Evolutionary conservation across 2,888 invertebrate genomes (phyloP), one percentile per base, ranked within the genome.

Genomic region (Cistogaster globosa): DNA sequence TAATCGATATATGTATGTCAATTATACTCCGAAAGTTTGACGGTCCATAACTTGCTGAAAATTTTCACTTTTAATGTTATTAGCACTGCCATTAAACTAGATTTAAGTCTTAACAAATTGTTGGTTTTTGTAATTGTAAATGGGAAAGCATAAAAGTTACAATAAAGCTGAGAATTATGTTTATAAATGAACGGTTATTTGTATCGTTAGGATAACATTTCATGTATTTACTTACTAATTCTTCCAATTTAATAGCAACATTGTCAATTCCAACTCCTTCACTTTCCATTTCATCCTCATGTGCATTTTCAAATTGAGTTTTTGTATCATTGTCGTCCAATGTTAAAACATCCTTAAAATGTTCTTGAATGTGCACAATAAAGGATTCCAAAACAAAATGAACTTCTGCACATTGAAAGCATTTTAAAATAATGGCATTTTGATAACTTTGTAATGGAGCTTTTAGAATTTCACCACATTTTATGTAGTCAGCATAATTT

Each of bases 401-500:
- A 48, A 71, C 22, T 22, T 84, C 81, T 42, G 72, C 57, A 58
- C 84, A 84, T 22, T 84, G 76, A 26, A 77, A 75, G 16, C 85
- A 85, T 45, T 82, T 82, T 11, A 85, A 26, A 2, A 85, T 75
- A 20, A 82, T 71, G n/a, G 63, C 53, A 32, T 75, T 55, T 55
- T 65, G 57, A 48, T 55, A 78, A 18, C 53, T 65, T 58, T 74
- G 48, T 9, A 67, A 18, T 0, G 84, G 81, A 2, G 81, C 68
- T 51, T 68, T 81, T 18, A 81, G 26, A 20, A 84, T 77, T 77
- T 84, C 84, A 0, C 84, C 84, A 74, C 84, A 84, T 69, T 81
- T 84, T 45, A 84, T 80, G 18, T 77, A 84, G n/a, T 45, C 53
- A 22, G 32, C 12, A 53, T 77, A 84, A 60, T 84, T 81, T 42